Evolutionary conservation across 2,113 vertebrate genomes (phyloP).

Genomic region (Equus przewalskii): DNA sequence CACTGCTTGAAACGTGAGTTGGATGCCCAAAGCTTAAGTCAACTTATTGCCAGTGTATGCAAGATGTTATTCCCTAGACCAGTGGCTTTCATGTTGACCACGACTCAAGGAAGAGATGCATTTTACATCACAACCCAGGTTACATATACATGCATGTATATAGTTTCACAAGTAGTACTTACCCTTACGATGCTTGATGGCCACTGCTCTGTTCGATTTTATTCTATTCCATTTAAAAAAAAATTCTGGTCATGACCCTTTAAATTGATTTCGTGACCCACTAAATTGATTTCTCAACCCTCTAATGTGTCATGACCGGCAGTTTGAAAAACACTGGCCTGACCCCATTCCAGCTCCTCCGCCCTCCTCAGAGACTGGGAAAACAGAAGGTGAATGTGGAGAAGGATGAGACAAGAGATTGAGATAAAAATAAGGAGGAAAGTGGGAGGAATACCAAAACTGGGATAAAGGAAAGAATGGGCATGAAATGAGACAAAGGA

Average conservation of each 20-base stretch:
- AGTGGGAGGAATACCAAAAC: not conserved
- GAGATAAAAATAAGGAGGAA: not conserved
- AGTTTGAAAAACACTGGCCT: conserved; percentile 72
- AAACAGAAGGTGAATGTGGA: not conserved
- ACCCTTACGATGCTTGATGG: conserved; percentile 65
- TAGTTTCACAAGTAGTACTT: conserved; percentile 36
- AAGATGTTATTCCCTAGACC: too few relatives aligned
- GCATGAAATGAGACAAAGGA: not conserved
- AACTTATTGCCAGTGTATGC: fast-evolving
- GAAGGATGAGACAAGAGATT: not conserved
- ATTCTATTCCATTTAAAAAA: conserved; percentile 69
- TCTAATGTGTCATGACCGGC: conserved; percentile 76
- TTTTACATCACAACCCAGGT: not conserved
- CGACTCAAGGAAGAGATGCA: not conserved
- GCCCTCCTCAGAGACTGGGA: not conserved
- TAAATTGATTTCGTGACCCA: conserved; percentile 82
- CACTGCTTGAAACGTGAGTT: not conserved
- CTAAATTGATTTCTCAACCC: conserved; percentile 82
- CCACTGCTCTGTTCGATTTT: conserved; percentile 71
- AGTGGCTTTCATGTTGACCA: not conserved
- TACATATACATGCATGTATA: not conserved
- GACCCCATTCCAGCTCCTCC: conserved; percentile 6
- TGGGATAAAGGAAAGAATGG: not conserved
- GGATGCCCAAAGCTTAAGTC: not conserved
- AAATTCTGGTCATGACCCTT: conserved; percentile 78